A percentile compares a stretch with the other conserved stretches of the same genome.
Conservation (phyloP, 2,797 vertebrate species). For the Chaetophractus vellerosus region DNA sequence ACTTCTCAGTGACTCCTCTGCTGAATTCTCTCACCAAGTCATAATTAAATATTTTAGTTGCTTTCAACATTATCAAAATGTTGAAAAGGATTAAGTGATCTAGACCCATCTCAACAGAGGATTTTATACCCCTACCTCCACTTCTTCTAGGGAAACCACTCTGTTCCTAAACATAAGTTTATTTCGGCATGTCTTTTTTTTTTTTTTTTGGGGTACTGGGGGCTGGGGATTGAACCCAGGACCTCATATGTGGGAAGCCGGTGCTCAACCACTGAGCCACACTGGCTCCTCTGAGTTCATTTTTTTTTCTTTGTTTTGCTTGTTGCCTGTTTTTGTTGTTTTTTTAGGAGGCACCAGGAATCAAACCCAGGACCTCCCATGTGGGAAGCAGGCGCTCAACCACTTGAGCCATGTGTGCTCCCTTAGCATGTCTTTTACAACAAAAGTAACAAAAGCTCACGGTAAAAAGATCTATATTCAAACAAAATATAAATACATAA, state of each 20-base stretch:
- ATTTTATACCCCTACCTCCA: background rate
- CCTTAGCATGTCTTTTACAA: constrained; percentile 13
- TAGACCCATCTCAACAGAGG: background rate
- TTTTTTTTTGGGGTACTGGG: too few relatives aligned
- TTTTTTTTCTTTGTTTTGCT: too few relatives aligned
- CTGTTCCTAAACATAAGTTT: background rate
- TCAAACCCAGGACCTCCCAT: too few relatives aligned
- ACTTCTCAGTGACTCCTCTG: background rate
- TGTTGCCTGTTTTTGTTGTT: too few relatives aligned
- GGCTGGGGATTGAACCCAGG: too few relatives aligned
- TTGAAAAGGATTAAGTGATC: constrained; percentile 8
- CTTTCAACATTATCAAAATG: background rate
- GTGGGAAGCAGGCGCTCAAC: too few relatives aligned
- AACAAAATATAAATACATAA: constrained; percentile 5
- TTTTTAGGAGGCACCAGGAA: too few relatives aligned
- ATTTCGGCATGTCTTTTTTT: background rate
- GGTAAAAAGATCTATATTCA: background rate
- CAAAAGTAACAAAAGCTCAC: constrained; percentile 12
- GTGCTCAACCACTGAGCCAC: too few relatives aligned
- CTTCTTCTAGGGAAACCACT: background rate
- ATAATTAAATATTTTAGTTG: background rate
- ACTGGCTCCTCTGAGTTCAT: too few relatives aligned
- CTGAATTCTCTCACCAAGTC: background rate
- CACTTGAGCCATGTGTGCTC: too few relatives aligned
- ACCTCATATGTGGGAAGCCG: too few relatives aligned